Base-by-base conservation (phyloP, 2,888 invertebrate species). In the Amaurobius ferox region DNA sequence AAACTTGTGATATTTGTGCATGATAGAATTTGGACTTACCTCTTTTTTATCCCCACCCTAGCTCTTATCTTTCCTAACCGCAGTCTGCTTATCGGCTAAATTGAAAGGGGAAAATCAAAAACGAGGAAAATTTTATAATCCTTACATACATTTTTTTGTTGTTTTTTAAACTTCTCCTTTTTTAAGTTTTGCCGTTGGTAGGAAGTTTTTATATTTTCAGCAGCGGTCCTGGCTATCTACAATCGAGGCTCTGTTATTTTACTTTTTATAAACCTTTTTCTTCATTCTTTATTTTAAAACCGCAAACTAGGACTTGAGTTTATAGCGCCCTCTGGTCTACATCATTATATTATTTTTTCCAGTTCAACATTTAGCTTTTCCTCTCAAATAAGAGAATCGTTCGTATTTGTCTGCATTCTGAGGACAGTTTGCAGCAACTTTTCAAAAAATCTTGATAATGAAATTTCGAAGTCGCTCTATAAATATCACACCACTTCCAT, bases 71-170 rank as follows among this genome's bases (percentile, higher is more conserved):
- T 55, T 16, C 71, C 64, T 71, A 76, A 78, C 85, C 67, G 77
- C 85, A 85, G 85, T 78, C 85, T 77, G 85, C 85, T 85, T 85
- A 85, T 85, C 77, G 48, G 66, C 13, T 66, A 55, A 78, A 76
- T 78, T 77, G 77, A 85, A 83, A 78, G 78, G 85, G 72, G 76
- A 73, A 85, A 78, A 78, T 85, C 73, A 68, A 39, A 73, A 79
- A 73, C 32, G 79, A 79, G 78, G 79, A 79, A 86, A 71, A 86
- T 86, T 86, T 86, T 68, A 86, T 86, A 86, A 86, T 86, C 85
- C 85, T 86, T 86, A 71, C 39, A 67, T 39, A 23, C 39, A n/a
- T 23, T 66, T 23, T 66, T 72, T 72, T 48, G 16, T 44, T 44
- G n/a, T 44, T 44, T 44, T 44, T 44, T 44, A 44, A 44, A 44